A percentile compares a stretch with the other conserved stretches of the same genome.
Conservation (phyloP, 2,797 vertebrate genomes). For the Pseudomugil gertrudae region DNA sequence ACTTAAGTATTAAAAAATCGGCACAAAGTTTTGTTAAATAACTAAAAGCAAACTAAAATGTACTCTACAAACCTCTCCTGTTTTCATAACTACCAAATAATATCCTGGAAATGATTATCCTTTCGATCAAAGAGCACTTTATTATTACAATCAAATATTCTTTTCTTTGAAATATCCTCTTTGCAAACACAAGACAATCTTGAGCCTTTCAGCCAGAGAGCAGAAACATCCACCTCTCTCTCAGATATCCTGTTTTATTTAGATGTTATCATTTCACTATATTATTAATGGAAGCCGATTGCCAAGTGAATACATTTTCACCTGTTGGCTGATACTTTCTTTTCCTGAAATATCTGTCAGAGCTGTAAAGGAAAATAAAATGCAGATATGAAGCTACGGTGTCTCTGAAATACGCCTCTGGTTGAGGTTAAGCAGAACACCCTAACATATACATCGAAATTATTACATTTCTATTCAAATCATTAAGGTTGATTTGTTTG, state of each 20-base stretch:
- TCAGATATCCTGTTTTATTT: background rate
- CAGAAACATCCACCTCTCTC: constrained; percentile 14
- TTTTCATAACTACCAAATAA: constrained; percentile 16
- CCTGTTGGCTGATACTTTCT: background rate
- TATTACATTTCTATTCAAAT: background rate
- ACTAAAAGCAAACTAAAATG: constrained; percentile 7
- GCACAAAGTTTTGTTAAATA: background rate
- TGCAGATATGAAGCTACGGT: background rate
- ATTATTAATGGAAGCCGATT: constrained; percentile 29
- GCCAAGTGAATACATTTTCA: constrained; percentile 9
- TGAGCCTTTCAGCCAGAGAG: constrained; percentile 8
- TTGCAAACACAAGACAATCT: constrained; percentile 21
- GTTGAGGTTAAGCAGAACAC: background rate
- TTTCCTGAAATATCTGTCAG: background rate
- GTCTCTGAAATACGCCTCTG: background rate
- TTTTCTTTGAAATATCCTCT: constrained; percentile 25
- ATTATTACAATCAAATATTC: constrained; percentile 26
- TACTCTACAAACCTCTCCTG: constrained; percentile 4
- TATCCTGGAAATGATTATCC: constrained; percentile 15
- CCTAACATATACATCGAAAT: background rate
- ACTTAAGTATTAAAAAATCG: constrained; percentile 16
- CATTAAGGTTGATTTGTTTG: constrained; percentile 2
- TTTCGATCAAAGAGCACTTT: constrained; percentile 31
- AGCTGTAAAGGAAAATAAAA: background rate
- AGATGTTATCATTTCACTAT: constrained; percentile 10